Conservation (phyloP, 2,888 invertebrate genomes). For the Tenthredo notha region DNA sequence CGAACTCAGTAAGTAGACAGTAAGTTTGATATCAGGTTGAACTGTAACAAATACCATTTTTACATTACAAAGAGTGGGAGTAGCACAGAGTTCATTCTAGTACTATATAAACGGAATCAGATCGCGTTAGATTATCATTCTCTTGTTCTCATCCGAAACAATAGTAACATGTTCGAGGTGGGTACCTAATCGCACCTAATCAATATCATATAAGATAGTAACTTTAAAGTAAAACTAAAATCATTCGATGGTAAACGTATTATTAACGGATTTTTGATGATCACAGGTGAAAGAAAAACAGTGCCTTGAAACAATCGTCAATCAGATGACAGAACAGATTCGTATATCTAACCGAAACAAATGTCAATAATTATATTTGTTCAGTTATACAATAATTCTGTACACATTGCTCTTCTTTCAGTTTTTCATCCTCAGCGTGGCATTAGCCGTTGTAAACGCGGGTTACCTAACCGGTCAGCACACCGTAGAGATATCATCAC, state of each 20-base stretch:
- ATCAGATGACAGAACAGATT: not conserved
- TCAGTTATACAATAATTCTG: not conserved
- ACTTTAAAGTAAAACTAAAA: not conserved
- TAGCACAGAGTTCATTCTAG: not conserved
- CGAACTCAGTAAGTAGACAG: slow-evolving; percentile 19
- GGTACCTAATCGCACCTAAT: not conserved
- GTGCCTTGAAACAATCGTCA: not conserved
- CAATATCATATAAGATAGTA: not conserved
- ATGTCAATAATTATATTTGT: not conserved
- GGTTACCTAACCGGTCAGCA: slow-evolving; percentile 77
- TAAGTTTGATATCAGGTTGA: not conserved
- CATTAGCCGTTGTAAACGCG: slow-evolving; percentile 5
- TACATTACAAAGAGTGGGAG: slow-evolving; percentile 24
- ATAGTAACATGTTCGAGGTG: slow-evolving; percentile 43
- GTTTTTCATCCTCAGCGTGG: slow-evolving; percentile 80
- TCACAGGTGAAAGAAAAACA: not conserved
- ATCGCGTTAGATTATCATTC: slow-evolving; percentile 44
- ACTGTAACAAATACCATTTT: slow-evolving; percentile 19
- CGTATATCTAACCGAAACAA: not conserved
- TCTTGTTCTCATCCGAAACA: slow-evolving; percentile 37
- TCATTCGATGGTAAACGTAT: not conserved
- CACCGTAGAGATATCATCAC: slow-evolving; percentile 19
- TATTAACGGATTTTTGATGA: not conserved
- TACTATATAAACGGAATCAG: slow-evolving; percentile 32
- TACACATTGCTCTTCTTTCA: slow-evolving; percentile 65